phyloP scores from a whole-genome alignment of 2,797 vertebrate genomes.

The Sylvia borin region DNA sequence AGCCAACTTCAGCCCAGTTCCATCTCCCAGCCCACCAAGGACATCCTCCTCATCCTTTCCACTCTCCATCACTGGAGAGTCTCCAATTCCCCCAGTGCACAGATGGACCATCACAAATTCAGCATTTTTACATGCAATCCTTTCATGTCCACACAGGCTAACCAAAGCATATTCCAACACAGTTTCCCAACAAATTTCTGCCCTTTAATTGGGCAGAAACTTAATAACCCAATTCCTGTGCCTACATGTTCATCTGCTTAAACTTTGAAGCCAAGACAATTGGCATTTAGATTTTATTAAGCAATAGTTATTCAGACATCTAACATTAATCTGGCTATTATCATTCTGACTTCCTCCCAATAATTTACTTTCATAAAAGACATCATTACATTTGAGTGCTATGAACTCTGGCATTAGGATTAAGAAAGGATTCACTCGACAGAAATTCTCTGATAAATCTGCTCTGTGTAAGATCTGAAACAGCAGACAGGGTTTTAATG shows the following conservation, averaged over 20 bases:
- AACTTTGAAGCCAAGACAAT: conserved; percentile 51
- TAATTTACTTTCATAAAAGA: conserved; percentile 33
- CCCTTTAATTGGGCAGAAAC: conserved; percentile 40
- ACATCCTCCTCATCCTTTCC: background rate
- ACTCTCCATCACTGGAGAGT: accelerated
- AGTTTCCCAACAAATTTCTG: conserved; percentile 39
- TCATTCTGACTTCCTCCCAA: conserved; percentile 45
- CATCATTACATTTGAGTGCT: conserved; percentile 21
- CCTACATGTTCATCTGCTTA: conserved; percentile 49
- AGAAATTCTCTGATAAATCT: background rate
- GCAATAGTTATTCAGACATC: conserved; percentile 52
- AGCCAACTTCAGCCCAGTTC: background rate
- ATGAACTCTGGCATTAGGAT: background rate
- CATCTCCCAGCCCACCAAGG: background rate
- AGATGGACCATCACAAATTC: background rate
- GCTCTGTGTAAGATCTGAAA: background rate
- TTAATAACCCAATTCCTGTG: conserved; percentile 45
- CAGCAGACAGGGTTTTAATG: background rate
- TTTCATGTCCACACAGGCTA: conserved; percentile 45
- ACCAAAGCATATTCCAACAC: background rate
- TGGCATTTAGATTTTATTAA: conserved; percentile 59
- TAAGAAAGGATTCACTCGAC: background rate
- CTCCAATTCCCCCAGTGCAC: background rate
- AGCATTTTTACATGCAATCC: background rate
- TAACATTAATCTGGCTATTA: conserved; percentile 42